phyloP scores from a whole-genome alignment of 1,140 invertebrate genomes.

The Heterodera schachtii region DNA sequence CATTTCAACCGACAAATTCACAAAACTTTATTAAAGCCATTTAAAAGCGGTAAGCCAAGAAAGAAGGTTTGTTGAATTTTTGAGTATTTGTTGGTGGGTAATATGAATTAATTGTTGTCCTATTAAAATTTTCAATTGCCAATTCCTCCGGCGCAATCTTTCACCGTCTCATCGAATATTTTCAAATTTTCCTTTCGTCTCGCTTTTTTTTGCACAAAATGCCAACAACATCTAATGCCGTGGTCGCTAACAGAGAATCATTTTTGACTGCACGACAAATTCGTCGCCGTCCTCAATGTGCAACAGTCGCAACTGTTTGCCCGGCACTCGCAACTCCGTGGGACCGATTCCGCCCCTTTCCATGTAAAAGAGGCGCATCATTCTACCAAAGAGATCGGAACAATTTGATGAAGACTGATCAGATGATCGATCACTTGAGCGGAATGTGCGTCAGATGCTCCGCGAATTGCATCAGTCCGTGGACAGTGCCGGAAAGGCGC shows the following conservation, averaged over 20 bases:
- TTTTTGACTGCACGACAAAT: conserved; percentile 32
- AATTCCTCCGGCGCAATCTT: too few species aligned
- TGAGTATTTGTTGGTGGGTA: too few species aligned
- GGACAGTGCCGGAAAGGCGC: conserved; percentile 31
- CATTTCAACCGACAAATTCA: neutral
- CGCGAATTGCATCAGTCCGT: conserved; percentile 32
- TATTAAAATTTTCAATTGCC: too few species aligned
- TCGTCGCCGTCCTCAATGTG: conserved; percentile 43
- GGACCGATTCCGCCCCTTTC: conserved; percentile 22
- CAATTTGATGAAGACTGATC: neutral
- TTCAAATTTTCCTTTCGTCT: too few species aligned
- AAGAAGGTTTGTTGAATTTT: too few species aligned
- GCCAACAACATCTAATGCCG: neutral
- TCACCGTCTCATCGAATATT: too few species aligned
- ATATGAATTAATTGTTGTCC: too few species aligned
- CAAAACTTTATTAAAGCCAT: neutral
- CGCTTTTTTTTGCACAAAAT: neutral
- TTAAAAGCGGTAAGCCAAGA: neutral
- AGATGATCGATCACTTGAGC: neutral
- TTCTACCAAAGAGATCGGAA: conserved; percentile 2
- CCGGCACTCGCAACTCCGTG: conserved; percentile 37
- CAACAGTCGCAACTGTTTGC: conserved; percentile 24
- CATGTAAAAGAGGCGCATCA: conserved; percentile 30
- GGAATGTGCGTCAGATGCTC: conserved; percentile 30
- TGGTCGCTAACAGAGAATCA: neutral